Percentiles rank a stretch among this genome's conserved stretches.
Conservation (phyloP, 2,888 invertebrate species). For the Zelleria hepariella region DNA sequence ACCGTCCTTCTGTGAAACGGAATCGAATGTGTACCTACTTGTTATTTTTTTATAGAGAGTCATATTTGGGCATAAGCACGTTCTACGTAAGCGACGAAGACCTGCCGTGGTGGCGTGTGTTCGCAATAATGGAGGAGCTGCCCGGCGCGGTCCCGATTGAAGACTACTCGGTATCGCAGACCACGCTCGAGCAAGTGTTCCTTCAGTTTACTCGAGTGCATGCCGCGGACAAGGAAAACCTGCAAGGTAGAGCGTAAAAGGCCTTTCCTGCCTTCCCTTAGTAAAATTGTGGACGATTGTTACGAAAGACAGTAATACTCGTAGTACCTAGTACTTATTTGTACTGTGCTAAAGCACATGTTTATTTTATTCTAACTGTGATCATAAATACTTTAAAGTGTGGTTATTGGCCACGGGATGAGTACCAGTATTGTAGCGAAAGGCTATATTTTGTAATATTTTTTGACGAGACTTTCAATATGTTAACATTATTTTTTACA, state of each 20-base stretch:
- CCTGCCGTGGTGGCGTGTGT: conserved; percentile 78
- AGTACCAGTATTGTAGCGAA: not conserved
- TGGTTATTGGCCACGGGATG: too few relatives aligned
- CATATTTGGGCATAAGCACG: conserved; percentile 78
- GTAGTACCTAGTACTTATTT: not conserved
- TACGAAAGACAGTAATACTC: not conserved
- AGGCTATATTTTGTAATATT: not conserved
- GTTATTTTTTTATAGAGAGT: conserved; percentile 65
- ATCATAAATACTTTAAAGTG: not conserved
- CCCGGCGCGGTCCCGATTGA: conserved; percentile 73
- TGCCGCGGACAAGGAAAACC: conserved; percentile 21
- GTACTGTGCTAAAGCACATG: not conserved
- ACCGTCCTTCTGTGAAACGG: not conserved
- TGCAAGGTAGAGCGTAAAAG: too few relatives aligned
- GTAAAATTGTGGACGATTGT: too few relatives aligned
- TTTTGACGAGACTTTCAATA: not conserved
- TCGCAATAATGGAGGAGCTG: conserved; percentile 77
- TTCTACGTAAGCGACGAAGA: conserved; percentile 76
- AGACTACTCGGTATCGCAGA: conserved; percentile 86
- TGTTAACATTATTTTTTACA: not conserved
- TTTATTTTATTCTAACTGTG: not conserved
- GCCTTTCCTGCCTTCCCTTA: too few relatives aligned
- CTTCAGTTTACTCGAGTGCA: conserved; percentile 72
- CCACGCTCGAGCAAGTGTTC: conserved; percentile 85
- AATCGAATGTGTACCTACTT: not conserved